phyloP scores from a whole-genome alignment of 2,113 vertebrate species.

The Muntiacus reevesi region DNA sequence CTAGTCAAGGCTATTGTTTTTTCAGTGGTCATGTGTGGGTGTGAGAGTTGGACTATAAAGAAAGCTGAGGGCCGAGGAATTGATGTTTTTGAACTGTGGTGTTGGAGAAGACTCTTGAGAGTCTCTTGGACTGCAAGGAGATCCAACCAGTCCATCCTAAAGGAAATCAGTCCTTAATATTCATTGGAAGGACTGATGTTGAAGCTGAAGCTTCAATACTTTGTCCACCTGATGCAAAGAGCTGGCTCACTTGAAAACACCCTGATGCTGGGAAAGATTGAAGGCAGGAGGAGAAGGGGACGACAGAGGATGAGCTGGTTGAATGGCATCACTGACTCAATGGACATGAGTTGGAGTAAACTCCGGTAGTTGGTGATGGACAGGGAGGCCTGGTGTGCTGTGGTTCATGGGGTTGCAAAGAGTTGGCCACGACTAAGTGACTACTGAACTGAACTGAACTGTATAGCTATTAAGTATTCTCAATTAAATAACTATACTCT shows the following conservation, averaged over 20 bases:
- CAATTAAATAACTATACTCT: not conserved
- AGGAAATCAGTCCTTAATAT: not conserved
- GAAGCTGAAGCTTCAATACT: not conserved
- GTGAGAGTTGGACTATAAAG: not conserved
- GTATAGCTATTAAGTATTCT: not conserved
- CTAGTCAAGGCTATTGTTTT: not conserved
- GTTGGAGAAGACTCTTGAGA: not conserved
- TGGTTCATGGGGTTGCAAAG: not conserved
- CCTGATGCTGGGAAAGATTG: not conserved
- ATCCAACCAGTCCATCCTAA: not conserved
- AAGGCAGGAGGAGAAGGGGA: not conserved
- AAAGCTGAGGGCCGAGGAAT: not conserved
- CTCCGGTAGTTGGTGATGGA: not conserved
- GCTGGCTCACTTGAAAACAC: not conserved
- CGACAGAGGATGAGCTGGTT: not conserved
- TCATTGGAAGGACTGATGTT: not conserved
- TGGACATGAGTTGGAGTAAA: not conserved
- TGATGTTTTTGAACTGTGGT: not conserved
- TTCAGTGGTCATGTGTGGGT: not conserved
- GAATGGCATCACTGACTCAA: not conserved
- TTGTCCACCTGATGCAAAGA: not conserved
- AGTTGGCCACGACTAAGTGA: rapidly evolving
- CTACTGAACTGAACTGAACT: not conserved
- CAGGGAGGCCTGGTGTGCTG: not conserved
- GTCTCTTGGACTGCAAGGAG: not conserved